Evolutionary conservation across 1,140 invertebrate genomes (phyloP).

Genomic region (Sycobia sp.): DNA sequence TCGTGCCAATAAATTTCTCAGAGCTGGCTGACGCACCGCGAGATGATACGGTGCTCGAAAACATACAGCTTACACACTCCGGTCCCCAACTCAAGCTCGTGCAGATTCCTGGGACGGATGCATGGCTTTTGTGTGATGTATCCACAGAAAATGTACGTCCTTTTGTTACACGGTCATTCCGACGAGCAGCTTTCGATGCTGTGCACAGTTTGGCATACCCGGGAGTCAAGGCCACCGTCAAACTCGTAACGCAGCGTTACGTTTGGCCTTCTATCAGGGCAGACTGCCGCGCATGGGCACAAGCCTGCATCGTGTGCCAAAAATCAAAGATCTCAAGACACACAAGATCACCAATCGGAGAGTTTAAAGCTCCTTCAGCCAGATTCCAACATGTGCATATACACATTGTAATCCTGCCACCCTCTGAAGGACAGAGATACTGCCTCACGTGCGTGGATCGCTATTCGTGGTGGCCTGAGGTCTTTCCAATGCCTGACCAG

Average conservation of each 20-base stretch:
- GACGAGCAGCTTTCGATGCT: neutral
- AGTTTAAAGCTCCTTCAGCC: no score
- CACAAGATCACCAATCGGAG: neutral
- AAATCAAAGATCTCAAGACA: slow-evolving; percentile 27
- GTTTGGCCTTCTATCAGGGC: slow-evolving; percentile 39
- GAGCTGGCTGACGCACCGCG: neutral
- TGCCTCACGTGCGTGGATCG: slow-evolving; percentile 42
- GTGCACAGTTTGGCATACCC: slow-evolving; percentile 25
- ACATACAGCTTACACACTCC: neutral
- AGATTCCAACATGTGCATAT: neutral
- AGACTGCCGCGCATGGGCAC: slow-evolving; percentile 30
- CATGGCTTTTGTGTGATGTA: no score
- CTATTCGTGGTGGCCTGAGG: slow-evolving; percentile 45
- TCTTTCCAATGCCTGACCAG: slow-evolving; percentile 38
- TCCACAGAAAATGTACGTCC: no score
- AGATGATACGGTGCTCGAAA: neutral
- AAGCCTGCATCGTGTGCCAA: slow-evolving; percentile 35
- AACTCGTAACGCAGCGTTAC: slow-evolving; percentile 31
- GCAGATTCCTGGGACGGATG: no score
- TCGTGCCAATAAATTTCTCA: neutral
- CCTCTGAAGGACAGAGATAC: neutral
- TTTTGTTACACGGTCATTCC: neutral
- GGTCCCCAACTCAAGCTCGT: slow-evolving; percentile 5
- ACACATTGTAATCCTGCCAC: slow-evolving; percentile 33
- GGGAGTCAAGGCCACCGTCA: slow-evolving; percentile 21